phyloP scores from a whole-genome alignment of 2,888 invertebrate genomes.

The Brenthis hecate region DNA sequence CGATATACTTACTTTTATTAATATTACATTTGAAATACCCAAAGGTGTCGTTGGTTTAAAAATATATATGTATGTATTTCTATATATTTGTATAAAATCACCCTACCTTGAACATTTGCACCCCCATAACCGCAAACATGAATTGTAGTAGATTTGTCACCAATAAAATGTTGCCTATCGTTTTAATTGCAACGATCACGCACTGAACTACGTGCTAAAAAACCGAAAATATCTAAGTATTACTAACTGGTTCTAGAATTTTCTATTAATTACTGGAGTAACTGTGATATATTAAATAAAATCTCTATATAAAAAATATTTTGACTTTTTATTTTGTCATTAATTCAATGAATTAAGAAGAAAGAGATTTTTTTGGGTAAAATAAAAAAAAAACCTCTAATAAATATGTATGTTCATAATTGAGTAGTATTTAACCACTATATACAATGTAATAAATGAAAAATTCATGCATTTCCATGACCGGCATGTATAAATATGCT shows the following conservation, averaged over 20 bases:
- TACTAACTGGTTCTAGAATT: constrained; percentile 28
- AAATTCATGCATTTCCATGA: too few relatives aligned
- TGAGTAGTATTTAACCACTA: too few relatives aligned
- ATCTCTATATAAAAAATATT: neutral
- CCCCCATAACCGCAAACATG: constrained; percentile 99
- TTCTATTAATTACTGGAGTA: constrained; percentile 2
- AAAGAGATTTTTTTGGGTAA: too few relatives aligned
- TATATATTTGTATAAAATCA: constrained; percentile 11
- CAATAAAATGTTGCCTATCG: constrained; percentile 99
- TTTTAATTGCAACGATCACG: constrained; percentile 99
- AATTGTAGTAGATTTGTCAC: constrained; percentile 99
- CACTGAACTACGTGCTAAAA: constrained; percentile 99
- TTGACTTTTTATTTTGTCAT: neutral
- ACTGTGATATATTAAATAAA: constrained; percentile 11
- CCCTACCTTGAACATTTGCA: constrained; percentile 99
- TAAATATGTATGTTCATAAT: too few relatives aligned
- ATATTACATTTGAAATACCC: constrained; percentile 51
- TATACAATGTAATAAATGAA: too few relatives aligned
- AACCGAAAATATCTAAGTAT: constrained; percentile 42
- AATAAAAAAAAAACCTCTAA: too few relatives aligned
- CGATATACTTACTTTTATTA: constrained; percentile 62
- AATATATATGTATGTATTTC: constrained; percentile 31
- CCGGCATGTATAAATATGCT: too few relatives aligned
- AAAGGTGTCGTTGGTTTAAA: constrained; percentile 68
- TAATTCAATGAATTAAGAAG: too few relatives aligned